These are phyloP conservation scores for Caenorhabditis sp. DNA, from an alignment of 2,888 invertebrate genomes.

Conservation along the genomic window DNA sequence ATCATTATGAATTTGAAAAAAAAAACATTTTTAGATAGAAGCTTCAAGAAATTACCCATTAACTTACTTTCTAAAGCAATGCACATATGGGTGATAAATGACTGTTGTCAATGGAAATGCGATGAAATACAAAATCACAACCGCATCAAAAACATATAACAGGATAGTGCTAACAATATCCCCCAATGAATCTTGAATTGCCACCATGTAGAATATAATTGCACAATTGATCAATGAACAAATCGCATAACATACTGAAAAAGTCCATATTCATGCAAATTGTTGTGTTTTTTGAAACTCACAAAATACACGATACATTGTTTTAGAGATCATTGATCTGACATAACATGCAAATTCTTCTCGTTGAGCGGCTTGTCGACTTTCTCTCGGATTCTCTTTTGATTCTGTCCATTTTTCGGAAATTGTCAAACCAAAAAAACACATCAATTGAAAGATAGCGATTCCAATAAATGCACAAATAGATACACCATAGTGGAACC, in stretches of 20 bases:
- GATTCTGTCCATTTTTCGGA: slow-evolving; percentile 56
- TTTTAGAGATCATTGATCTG: slow-evolving; percentile 39
- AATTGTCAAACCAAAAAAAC: slow-evolving; percentile 66
- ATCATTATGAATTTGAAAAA: no score
- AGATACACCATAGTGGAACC: slow-evolving; percentile 64
- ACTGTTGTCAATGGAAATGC: slow-evolving; percentile 64
- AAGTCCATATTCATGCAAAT: neutral
- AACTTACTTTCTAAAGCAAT: slow-evolving; percentile 42
- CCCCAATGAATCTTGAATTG: slow-evolving; percentile 60
- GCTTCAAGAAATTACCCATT: no score
- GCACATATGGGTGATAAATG: slow-evolving; percentile 65
- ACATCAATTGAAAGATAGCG: slow-evolving; percentile 62
- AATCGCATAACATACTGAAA: slow-evolving; percentile 53
- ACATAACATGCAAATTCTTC: slow-evolving; percentile 41
- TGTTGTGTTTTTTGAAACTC: slow-evolving; percentile 12
- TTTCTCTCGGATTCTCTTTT: slow-evolving; percentile 34
- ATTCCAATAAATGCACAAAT: slow-evolving; percentile 59
- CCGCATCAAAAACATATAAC: slow-evolving; percentile 62
- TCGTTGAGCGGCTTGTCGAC: slow-evolving; percentile 28
- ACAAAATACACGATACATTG: slow-evolving; percentile 52
- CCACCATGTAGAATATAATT: slow-evolving; percentile 68
- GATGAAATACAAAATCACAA: slow-evolving; percentile 61
- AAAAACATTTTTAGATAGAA: neutral
- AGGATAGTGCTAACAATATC: slow-evolving; percentile 57
- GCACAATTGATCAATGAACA: slow-evolving; percentile 56